phyloP scores from a whole-genome alignment of 2,797 vertebrate genomes.

The Coendou prehensilis region DNA sequence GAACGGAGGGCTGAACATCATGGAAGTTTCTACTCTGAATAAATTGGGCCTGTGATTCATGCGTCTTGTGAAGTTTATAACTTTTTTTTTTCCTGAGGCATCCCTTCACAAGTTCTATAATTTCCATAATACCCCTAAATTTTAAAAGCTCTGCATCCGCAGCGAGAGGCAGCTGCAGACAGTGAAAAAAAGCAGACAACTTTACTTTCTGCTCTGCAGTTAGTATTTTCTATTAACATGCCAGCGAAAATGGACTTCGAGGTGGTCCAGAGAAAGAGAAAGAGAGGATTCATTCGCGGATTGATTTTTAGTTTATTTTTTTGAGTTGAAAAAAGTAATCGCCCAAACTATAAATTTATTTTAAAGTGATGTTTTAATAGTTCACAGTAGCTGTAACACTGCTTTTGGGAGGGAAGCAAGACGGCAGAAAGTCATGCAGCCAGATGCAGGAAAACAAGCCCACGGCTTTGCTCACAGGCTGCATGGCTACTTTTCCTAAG shows the following conservation, averaged over 20 bases:
- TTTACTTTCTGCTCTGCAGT: constrained; percentile 49
- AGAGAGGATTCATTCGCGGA: constrained; percentile 53
- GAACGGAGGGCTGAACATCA: constrained; percentile 64
- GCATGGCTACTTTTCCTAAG: background rate
- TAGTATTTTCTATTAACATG: constrained; percentile 40
- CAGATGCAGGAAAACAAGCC: constrained; percentile 23
- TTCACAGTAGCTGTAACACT: background rate
- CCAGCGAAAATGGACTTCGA: constrained; percentile 56
- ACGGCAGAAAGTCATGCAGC: background rate
- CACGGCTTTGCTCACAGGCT: background rate
- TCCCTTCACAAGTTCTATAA: constrained; percentile 77
- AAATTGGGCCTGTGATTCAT: constrained; percentile 79
- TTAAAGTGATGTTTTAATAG: constrained; percentile 36
- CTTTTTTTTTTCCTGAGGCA: constrained; percentile 76
- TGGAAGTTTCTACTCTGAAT: constrained; percentile 74
- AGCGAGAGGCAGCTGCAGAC: constrained; percentile 71
- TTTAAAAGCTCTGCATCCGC: constrained; percentile 75
- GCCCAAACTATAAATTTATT: constrained; percentile 46
- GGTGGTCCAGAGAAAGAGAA: constrained; percentile 42
- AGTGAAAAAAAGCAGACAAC: constrained; percentile 54
- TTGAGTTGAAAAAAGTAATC: constrained; percentile 37
- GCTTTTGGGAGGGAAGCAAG: constrained; percentile 24
- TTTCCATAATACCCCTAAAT: constrained; percentile 81
- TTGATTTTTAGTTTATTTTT: constrained; percentile 68
- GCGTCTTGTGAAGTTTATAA: constrained; percentile 79